Evolutionary conservation across 2,888 invertebrate species (phyloP), one percentile per base, ranked within the genome.

Genomic region (Bombylius discolor): DNA sequence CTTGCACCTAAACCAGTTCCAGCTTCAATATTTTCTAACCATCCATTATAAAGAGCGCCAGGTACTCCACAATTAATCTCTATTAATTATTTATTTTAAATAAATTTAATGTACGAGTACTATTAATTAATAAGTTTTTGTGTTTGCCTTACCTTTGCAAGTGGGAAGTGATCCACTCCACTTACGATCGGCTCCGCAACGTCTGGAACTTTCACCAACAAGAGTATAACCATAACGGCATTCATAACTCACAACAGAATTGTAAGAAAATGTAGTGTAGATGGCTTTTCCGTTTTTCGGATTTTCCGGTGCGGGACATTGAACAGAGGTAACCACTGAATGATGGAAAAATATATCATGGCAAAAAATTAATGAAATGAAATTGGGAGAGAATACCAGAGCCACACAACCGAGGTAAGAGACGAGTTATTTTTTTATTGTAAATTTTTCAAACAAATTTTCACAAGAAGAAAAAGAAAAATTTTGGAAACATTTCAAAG

Each of bases 21-120:
- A 42, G 83, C 82, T 63, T 91, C 90, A 58, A 89, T 87, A 69
- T 91, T 91, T 75, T 93, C 92, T 65, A 87, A 79, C 89, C 95
- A 97, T 5, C 99, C 98, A 69, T 99, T 97, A 81, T 90, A 92
- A 9, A 99, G 81, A 51, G 87, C 83, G 4, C 94, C 95, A 0
- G 97, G 94, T 65, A 89, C 85, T 1, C 95, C 94, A 75, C 98
- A 99, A 77, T 97, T 92, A 67, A 99, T 96, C 79, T 97, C 98
- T 93, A 77, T 32, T 65, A 66, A 42, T 50, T 39, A 23, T 51
- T 51, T 51, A 47, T 23, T 23, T 23, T 23, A 23, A 23, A 23
- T 23, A 23, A 45, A 46, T 23, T 23, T 23, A 23, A 23, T 23
- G 23, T 23, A 23, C 23, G 23, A 23, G 23, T 23, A 23, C 1